These are phyloP conservation scores for Laspeyria flexula DNA, from an alignment of 2,888 invertebrate genomes.

Conservation along the genomic window DNA sequence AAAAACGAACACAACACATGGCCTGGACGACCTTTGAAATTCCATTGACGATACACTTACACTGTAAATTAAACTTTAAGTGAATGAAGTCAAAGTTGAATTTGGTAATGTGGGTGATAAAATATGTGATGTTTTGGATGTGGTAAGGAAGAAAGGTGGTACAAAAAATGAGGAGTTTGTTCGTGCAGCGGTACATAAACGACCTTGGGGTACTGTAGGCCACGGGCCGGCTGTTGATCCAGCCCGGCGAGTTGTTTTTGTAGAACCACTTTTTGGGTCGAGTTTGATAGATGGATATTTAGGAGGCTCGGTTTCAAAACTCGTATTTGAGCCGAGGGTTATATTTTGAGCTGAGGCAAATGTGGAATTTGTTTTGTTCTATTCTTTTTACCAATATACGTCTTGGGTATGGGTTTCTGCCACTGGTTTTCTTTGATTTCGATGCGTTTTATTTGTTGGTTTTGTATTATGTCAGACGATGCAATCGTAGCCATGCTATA, in stretches of 20 bases:
- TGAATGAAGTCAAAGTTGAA: conserved; percentile 43
- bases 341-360: conserved; percentile 12
- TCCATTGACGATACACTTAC: conserved; percentile 48
- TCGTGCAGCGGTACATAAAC: conserved; percentile 78
- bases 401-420: too few relatives aligned
- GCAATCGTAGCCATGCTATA: too few relatives aligned
- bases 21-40: conserved; percentile 79
- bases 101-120: conserved; percentile 13
- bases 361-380: conserved; percentile 15
- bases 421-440: too few relatives aligned
- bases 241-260: conserved; percentile 74
- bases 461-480: too few relatives aligned
- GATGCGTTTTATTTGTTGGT: too few relatives aligned
- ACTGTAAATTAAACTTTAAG: conserved; percentile 40
- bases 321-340: conserved; percentile 17
- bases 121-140: conserved; percentile 53
- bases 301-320: conserved; percentile 53
- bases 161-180: conserved; percentile 74
- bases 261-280: conserved; percentile 60
- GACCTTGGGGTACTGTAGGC: conserved; percentile 84
- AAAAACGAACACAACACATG: conserved; percentile 77
- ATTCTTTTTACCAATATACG: too few relatives aligned
- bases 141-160: conserved; percentile 72
- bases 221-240: conserved; percentile 77
- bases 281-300: conserved; percentile 72